Base-by-base conservation (phyloP, 2,888 invertebrate species). In the Chalcosyrphus nemorum region DNA sequence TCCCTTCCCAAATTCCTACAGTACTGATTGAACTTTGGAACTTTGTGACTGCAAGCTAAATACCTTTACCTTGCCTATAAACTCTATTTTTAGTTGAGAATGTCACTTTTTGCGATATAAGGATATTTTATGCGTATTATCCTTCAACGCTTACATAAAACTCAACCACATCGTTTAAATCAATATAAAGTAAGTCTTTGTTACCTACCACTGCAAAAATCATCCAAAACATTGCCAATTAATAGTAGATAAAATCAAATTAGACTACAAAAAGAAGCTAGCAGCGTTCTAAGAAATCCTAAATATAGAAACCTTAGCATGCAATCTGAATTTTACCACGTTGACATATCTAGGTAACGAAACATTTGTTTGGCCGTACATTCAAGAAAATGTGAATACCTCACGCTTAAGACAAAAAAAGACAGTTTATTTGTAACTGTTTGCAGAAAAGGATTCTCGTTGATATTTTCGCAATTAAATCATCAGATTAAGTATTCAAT, bases 291-390 rank as follows among this genome's bases (percentile, higher is more conserved):
- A 35, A 2, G 17, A 17, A 27, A 9, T 52, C 50, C 61, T 80
- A 84, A 80, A 84, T 75, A 65, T 84, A 84, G 70, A 84, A 63
- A 54, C 11, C 41, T 17, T 47, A 54, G 45, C 84, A 84, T 80
- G 84, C 84, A 80, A 84, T 35, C 29, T 32, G 11, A 32, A 59
- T 17, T 57, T 11, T 27, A 29, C 5, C 6, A 27, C 29, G 9
- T 11, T 50, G 52, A 43, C 68, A 76, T 75, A 17, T 70, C 74
- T 54, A 70, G 72, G 84, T 84, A 75, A 84, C 84, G 65, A 78
- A 70, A 24, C 2, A 50, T 65, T 84, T 84, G 74, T 84, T 84
- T 84, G 65, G 50, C 29, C 47, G 57, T 13, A 56, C 11, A 43
- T 38, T 32, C 45, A 3, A 1, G 24, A 19, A 15, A 29, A 63